Evolutionary conservation across 2,888 invertebrate genomes (phyloP), one percentile per base, ranked within the genome.

Genomic region (Tricholauxania praeusta): DNA sequence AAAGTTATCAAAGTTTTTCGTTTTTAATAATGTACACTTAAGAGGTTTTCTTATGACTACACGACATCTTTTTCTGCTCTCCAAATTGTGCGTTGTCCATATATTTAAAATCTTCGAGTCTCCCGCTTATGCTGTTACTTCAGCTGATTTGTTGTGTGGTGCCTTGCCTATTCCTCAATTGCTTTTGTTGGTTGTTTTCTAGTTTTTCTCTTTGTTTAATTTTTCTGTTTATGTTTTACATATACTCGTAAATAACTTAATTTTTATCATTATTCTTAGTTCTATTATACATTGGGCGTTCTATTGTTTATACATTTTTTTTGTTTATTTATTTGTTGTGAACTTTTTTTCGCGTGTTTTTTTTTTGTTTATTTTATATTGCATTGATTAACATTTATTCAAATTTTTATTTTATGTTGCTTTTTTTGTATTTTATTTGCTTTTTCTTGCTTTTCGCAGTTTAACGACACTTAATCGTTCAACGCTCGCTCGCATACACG

Each of bases 401-500:
- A 10, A 39, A 39, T 39, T 39, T 39, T 7, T 10, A 10, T 39
- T 39, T 39, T 39, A 39, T 39, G 10, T 39, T 39, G 39, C 32
- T 39, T 39, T 6, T 39, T 39, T 39, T 39, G 10, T 39, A 10
- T 8, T 53, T 39, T 52, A 17, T 55, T 39, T 55, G 39, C 7
- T 12, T 55, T 66, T 55, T 19, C 15, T n/a, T 52, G 52, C 62
- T 59, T 63, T 70, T 63, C 70, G 70, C 70, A 70, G 70, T 70
- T 70, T 63, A 70, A 62, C 70, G 63, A 63, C 53, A 63, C 52
- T 53, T 53, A 63, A 28, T 62, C 63, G 68, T 51, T 60, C 68
- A 12, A 52, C 39, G 48, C 48, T 32, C 67, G 47, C 47, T 17
- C 68, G 22, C 51, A 52, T 49, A 51, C 51, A 60, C 47, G 51